These are phyloP conservation scores for Plutella xylostella DNA, from an alignment of 2,888 invertebrate genomes.

Conservation along the genomic window DNA sequence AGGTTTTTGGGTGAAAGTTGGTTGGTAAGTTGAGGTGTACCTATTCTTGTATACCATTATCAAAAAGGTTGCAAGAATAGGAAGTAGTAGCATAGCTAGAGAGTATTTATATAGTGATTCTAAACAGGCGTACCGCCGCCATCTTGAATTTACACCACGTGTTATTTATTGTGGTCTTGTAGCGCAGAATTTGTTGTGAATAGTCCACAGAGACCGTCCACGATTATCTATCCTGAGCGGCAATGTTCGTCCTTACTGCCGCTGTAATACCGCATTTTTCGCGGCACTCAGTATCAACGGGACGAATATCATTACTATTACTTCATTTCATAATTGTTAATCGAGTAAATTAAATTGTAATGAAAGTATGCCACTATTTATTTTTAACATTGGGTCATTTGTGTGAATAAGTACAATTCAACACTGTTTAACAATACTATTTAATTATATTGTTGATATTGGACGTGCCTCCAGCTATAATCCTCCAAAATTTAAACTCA, in stretches of 20 bases:
- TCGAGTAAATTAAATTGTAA: too few relatives aligned
- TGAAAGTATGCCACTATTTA: too few relatives aligned
- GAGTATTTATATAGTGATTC: too few relatives aligned
- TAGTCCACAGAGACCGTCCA: conserved; percentile 26
- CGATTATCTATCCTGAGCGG: conserved; percentile 33
- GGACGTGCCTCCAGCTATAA: too few relatives aligned
- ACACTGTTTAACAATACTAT: too few relatives aligned
- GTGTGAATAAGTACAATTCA: too few relatives aligned
- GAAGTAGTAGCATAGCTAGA: neutral
- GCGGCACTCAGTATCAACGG: conserved; percentile 59
- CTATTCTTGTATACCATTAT: too few relatives aligned
- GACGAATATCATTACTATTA: conserved; percentile 36
- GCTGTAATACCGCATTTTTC: conserved; percentile 47
- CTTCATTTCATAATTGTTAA: too few relatives aligned
- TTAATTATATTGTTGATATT: too few relatives aligned
- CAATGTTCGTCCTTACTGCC: conserved; percentile 59
- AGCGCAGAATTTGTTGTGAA: conserved; percentile 37
- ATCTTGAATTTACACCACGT: neutral
- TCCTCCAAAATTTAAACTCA: too few relatives aligned
- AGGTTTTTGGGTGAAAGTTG: neutral
- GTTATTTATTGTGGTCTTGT: conserved; percentile 22
- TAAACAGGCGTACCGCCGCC: too few relatives aligned
- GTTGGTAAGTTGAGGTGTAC: neutral
- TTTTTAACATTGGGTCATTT: too few relatives aligned
- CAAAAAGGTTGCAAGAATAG: neutral